phyloP scores from a whole-genome alignment of 2,888 invertebrate species.

The Conistra vaccinii region DNA sequence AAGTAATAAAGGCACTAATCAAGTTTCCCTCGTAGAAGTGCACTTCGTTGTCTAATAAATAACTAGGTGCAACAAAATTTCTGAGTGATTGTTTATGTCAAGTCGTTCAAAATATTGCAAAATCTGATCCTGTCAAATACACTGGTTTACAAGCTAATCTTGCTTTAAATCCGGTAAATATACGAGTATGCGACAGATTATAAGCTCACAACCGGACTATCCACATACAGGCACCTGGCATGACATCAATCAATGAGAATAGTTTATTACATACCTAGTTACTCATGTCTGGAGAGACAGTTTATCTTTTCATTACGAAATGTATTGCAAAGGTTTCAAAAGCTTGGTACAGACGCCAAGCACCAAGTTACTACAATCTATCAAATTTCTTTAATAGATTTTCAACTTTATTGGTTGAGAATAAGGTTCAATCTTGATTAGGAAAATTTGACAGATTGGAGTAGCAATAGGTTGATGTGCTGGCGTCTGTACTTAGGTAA shows the following conservation, averaged over 20 bases:
- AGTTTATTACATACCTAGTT: neutral
- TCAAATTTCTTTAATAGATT: too few species aligned
- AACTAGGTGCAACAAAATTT: slow-evolving; percentile 15
- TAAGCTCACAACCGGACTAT: neutral
- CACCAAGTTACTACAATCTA: too few species aligned
- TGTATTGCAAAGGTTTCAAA: neutral
- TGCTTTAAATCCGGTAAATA: neutral
- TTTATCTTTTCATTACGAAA: neutral
- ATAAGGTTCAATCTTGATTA: too few species aligned
- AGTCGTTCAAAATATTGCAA: neutral
- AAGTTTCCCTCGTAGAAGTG: slow-evolving; percentile 4
- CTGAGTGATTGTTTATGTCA: neutral
- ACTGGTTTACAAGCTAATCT: neutral
- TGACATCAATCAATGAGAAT: neutral
- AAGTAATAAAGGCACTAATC: neutral
- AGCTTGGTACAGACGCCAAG: too few species aligned
- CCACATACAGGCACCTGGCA: neutral
- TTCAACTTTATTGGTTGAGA: too few species aligned
- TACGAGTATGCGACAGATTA: neutral
- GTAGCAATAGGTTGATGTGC: too few species aligned
- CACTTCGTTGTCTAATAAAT: neutral
- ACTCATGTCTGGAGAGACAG: too few species aligned
- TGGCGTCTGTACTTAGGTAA: too few species aligned
- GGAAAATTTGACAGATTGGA: too few species aligned
- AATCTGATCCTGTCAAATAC: neutral